Percentiles rank a stretch among this genome's conserved stretches.
Conservation (phyloP, 2,888 invertebrate genomes). For the Neoascia interrupta region DNA sequence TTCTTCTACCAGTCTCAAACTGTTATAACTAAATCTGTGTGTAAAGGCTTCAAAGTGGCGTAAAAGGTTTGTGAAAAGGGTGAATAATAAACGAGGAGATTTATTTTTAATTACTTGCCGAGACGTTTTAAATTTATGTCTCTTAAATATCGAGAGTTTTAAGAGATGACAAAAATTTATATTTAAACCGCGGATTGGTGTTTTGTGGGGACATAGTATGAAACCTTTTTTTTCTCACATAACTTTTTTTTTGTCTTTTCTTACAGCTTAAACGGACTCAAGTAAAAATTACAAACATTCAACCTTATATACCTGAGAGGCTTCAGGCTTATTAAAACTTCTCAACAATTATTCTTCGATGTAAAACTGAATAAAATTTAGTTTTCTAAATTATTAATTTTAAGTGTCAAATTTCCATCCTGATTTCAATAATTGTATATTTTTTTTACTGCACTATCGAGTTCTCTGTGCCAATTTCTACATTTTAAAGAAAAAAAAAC, state of each 20-base stretch:
- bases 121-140: no score
- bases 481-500: slow-evolving; percentile 9
- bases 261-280: slow-evolving; percentile 18
- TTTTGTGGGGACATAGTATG: no score
- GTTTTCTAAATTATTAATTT: neutral
- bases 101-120: no score
- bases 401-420: slow-evolving; percentile 21
- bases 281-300: slow-evolving; percentile 10
- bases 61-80: no score
- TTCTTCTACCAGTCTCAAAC: no score
- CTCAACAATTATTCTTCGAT: neutral
- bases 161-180: no score
- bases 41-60: no score
- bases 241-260: neutral
- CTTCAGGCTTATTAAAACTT: slow-evolving; percentile 19
- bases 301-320: slow-evolving; percentile 33
- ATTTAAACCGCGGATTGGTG: no score
- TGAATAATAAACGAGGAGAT: no score
- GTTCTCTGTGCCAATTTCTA: slow-evolving; percentile 52
- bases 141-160: no score
- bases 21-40: no score
- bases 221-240: no score
- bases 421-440: slow-evolving; percentile 12
- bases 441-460: slow-evolving; percentile 11
- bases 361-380: slow-evolving; percentile 15